Percentiles rank a stretch among this genome's conserved stretches.
phyloP scores from a whole-genome alignment of 1,140 invertebrate species.

The Drosophila tropicalis region DNA sequence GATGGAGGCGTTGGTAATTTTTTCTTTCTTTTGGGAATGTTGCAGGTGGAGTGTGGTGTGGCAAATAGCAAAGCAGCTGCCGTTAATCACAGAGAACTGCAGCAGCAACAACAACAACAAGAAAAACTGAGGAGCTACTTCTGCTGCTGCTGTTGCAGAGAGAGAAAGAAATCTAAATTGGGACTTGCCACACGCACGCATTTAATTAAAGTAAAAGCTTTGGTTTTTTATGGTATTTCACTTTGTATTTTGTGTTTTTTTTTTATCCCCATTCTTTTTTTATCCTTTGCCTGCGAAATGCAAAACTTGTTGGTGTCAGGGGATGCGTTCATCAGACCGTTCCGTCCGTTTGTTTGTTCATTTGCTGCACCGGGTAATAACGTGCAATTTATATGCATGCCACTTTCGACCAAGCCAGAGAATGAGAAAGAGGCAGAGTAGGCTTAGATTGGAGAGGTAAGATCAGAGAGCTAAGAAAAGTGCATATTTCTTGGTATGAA shows the following conservation, averaged over 20 bases:
- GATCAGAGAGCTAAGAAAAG: neutral
- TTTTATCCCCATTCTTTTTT: conserved; percentile 27
- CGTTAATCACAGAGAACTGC: conserved; percentile 66
- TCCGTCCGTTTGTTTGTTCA: conserved; percentile 18
- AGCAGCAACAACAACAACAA: conserved; percentile 18
- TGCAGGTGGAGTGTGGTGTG: neutral
- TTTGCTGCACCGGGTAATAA: conserved; percentile 64
- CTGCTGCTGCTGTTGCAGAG: conserved; percentile 34
- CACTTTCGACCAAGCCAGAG: conserved; percentile 20
- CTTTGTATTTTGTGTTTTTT: conserved; percentile 22
- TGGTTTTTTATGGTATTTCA: conserved; percentile 43
- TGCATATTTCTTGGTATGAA: neutral
- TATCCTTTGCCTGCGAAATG: conserved; percentile 36
- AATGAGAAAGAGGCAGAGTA: neutral
- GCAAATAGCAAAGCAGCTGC: conserved; percentile 42
- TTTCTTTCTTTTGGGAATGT: neutral
- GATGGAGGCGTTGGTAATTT: neutral
- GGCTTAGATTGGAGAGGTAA: neutral
- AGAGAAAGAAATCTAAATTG: conserved; percentile 67
- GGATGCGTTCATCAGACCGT: conserved; percentile 44
- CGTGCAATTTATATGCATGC: conserved; percentile 72
- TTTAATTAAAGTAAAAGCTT: conserved; percentile 81
- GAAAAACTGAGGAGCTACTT: neutral
- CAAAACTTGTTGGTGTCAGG: conserved; percentile 55
- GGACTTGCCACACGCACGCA: conserved; percentile 72